Evolutionary conservation across 2,113 vertebrate genomes (phyloP).

Genomic region (Cololabis saira): DNA sequence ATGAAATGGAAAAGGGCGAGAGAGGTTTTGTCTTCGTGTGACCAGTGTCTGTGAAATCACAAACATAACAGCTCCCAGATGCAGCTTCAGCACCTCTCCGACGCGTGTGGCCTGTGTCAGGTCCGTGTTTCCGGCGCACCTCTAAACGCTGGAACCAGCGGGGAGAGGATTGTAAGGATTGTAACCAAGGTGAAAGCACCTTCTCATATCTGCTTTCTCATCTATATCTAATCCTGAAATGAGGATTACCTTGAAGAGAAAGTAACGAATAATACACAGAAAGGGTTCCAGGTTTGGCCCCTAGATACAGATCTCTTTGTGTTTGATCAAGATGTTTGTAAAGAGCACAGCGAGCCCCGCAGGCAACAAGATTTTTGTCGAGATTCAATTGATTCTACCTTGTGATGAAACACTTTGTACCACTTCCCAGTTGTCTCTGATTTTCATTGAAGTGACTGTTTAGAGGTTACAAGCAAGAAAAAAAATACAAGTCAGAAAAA

Average conservation of each 20-base stretch:
- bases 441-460: conserved; percentile 34
- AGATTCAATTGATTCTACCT: conserved; percentile 2
- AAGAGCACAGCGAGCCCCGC: conserved; percentile 8
- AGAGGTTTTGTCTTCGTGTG: conserved; percentile 27
- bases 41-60: conserved; percentile 5
- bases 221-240: conserved; percentile 58
- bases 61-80: conserved; percentile 32
- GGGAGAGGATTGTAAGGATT: conserved; percentile 2
- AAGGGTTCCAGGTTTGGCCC: conserved; percentile 48
- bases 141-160: conserved; percentile 7
- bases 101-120: conserved; percentile 24
- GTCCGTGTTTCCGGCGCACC: background rate
- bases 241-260: conserved; percentile 45
- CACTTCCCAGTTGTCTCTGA: conserved; percentile 7
- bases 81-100: conserved; percentile 39
- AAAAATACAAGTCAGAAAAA: background rate
- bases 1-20: conserved; percentile 23
- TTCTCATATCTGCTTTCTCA: conserved; percentile 54
- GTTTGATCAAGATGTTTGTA: conserved; percentile 49
- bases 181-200: conserved; percentile 26
- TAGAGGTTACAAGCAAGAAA: conserved; percentile 1
- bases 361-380: conserved; percentile 29
- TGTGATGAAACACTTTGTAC: background rate
- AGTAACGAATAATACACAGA: conserved; percentile 25
- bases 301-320: conserved; percentile 41